Base-by-base conservation (phyloP, 2,888 invertebrate genomes). In the Volucella bombylans region DNA sequence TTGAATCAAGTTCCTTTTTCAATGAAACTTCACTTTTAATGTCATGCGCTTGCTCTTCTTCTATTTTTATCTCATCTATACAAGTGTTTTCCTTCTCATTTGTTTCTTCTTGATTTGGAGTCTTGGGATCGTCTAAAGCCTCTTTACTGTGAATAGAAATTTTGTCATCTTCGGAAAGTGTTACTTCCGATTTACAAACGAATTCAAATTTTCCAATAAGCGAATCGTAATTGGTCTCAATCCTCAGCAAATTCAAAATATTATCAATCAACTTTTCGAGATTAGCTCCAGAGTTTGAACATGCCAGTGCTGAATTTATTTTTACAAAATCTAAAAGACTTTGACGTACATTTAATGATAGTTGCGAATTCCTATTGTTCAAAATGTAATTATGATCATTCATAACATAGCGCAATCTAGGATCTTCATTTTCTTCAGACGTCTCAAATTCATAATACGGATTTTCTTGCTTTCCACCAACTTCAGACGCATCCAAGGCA, bases 351-450 rank as follows among this genome's bases (percentile, higher is more conserved):
- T 72, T 59, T 1, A 23, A 14, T 31, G 72, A 50, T 43, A 65
- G 49, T 38, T 47, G 41, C 6, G 67, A 45, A 52, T 76, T 49
- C 10, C 45, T 62, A 12, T 62, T 52, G 52, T 18, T 50, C 1
- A 88, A 76, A 10, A 88, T 88, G 59, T 89, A 89, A 68, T 89
- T 90, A 67, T 89, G 89, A 78, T 89, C 89, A 67, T 87, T 88
- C 65, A 89, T 79, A 59, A 89, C 82, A 65, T 86, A 80, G 3
- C 87, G 86, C 9, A 88, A 18, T 10, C 80, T 49, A 1, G 65
- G 59, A 55, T 87, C 86, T 41, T 86, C 81, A 1, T 68, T 59
- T 68, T 50, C 68, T 15, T 61, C 68, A 14, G n/a, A 79, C 4
- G 57, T 47, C 11, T 43, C 57, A 4, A 18, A 15, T 49, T 57